Percentiles rank a stretch among this genome's conserved stretches.
These are phyloP conservation scores for Xestia xanthographa DNA, from an alignment of 2,888 invertebrate genomes.

Conservation along the genomic window DNA sequence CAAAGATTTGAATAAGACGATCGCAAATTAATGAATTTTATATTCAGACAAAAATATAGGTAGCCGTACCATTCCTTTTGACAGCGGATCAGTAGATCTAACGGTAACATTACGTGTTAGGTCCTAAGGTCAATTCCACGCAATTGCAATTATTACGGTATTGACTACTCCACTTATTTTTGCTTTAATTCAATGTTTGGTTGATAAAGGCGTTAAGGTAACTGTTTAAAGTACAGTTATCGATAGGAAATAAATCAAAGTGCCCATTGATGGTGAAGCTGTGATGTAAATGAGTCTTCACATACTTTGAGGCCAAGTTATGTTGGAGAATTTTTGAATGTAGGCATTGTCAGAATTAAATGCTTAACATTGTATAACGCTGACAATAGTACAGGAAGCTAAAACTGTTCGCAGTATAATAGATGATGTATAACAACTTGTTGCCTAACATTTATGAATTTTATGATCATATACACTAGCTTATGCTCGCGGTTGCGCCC, in stretches of 20 bases:
- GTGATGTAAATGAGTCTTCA: not conserved
- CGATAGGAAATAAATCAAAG: slow-evolving; percentile 40
- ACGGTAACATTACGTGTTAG: slow-evolving; percentile 57
- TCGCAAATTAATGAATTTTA: not conserved
- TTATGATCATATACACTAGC: slow-evolving; percentile 4
- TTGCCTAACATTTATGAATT: slow-evolving; percentile 19
- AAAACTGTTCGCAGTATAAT: slow-evolving; percentile 22
- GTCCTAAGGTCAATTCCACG: slow-evolving; percentile 52
- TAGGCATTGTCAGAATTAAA: slow-evolving; percentile 44
- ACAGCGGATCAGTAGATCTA: slow-evolving; percentile 13
- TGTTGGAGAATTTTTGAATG: slow-evolving; percentile 19
- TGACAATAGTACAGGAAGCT: slow-evolving; percentile 48
- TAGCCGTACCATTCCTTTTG: not conserved
- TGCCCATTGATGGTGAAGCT: slow-evolving; percentile 24
- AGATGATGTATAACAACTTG: slow-evolving; percentile 11
- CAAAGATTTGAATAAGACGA: not conserved
- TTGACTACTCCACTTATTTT: slow-evolving; percentile 38
- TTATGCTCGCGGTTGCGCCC: too few relatives aligned
- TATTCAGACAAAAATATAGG: not conserved
- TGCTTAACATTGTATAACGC: slow-evolving; percentile 35
- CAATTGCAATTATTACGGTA: slow-evolving; percentile 53
- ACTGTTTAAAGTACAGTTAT: slow-evolving; percentile 54
- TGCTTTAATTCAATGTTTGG: slow-evolving; percentile 35
- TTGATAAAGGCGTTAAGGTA: slow-evolving; percentile 32
- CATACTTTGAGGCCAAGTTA: slow-evolving; percentile 1